These are phyloP conservation scores for Calcarius lapponicus DNA, from an alignment of 2,797 vertebrate genomes.

Conservation along the genomic window DNA sequence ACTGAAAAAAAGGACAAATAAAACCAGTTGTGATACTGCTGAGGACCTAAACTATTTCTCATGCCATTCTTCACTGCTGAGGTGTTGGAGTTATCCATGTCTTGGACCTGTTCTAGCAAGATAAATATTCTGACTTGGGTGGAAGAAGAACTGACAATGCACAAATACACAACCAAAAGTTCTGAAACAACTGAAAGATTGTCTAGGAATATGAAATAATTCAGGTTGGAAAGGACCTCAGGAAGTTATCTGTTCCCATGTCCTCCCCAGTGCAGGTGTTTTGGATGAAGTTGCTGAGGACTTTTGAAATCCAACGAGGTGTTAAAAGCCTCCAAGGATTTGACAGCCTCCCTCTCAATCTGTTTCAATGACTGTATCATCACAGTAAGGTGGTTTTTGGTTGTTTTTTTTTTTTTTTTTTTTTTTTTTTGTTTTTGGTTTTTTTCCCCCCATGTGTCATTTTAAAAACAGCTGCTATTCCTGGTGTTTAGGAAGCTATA, in stretches of 20 bases:
- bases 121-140: not conserved
- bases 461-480: not conserved
- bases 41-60: not conserved
- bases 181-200: not conserved
- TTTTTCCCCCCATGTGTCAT: not conserved
- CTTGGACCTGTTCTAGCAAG: not conserved
- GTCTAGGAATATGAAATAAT: not conserved
- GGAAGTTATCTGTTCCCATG: not conserved
- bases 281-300: not conserved
- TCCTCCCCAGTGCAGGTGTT: not conserved
- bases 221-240: not conserved
- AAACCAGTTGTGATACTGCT: not conserved
- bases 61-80: not conserved
- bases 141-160: not conserved
- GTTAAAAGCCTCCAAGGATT: not conserved
- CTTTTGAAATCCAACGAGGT: not conserved
- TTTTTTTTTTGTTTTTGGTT: no score
- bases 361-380: not conserved
- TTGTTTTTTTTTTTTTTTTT: no score
- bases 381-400: fast-evolving
- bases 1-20: not conserved
- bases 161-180: not conserved
- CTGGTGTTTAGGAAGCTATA: not conserved
- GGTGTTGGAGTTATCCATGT: not conserved
- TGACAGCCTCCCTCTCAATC: not conserved